Percentiles rank a stretch among this genome's conserved stretches.
Conservation (phyloP, 1,140 invertebrate genomes). For the Charaxes varanes region DNA sequence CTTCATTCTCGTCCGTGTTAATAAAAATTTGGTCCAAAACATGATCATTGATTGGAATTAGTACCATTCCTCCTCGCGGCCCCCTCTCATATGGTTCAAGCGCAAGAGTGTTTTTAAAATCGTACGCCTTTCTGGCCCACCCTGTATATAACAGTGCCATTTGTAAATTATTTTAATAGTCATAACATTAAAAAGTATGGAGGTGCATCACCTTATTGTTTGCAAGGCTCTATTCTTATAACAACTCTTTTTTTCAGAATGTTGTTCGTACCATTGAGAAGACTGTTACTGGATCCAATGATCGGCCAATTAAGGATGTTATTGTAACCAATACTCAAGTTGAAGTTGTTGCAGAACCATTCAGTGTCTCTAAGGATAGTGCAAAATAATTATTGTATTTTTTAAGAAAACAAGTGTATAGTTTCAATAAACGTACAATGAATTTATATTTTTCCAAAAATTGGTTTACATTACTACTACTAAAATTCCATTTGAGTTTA, state of each 20-base stretch:
- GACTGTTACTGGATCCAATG: conserved; percentile 81
- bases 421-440: background rate
- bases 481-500: background rate
- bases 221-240: too few species aligned
- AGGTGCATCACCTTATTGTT: too few species aligned
- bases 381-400: conserved; percentile 67
- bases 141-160: too few species aligned
- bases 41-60: too few species aligned
- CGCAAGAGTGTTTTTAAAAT: too few species aligned
- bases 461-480: conserved; percentile 5
- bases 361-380: conserved; percentile 87
- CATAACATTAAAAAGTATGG: too few species aligned
- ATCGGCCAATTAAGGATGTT: conserved; percentile 87
- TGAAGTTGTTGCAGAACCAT: conserved; percentile 83
- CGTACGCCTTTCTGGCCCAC: too few species aligned
- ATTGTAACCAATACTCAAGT: conserved; percentile 84
- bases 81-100: too few species aligned
- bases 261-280: conserved; percentile 91
- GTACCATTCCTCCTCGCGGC: too few species aligned
- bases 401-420: conserved; percentile 8
- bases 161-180: too few species aligned
- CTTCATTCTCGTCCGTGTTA: too few species aligned
- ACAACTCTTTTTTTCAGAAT: conserved; percentile 80
- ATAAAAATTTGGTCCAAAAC: too few species aligned
- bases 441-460: conserved; percentile 1